Evolutionary conservation across 2,113 vertebrate genomes (phyloP), one percentile per base, ranked within the genome.

Genomic region (Callaeas wilsoni): DNA sequence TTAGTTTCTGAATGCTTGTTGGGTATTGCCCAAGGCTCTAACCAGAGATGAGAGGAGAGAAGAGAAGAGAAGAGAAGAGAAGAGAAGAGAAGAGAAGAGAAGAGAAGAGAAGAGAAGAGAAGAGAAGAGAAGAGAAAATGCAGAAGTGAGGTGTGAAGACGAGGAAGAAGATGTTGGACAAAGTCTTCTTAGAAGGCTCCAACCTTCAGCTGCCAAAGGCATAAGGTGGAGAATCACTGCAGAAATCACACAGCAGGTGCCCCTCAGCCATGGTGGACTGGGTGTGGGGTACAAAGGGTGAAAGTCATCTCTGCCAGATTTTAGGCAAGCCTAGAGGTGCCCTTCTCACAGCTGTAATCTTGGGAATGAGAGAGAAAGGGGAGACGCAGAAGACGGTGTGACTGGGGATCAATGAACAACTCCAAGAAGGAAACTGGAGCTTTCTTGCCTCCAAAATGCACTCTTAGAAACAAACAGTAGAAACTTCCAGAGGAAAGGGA

Each of bases 381-480:
- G 17, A 65, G 42, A 44, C 1, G 3, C 46, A 63, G 55, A 57
- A 74, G 39, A 23, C 13, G 26, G 37, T 0, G 0, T 20, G 27
- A 84, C 25, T 32, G 26, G 13, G 13, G 26, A 87, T 30, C 44
- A 46, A 9, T 11, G 3, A 68, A 50, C 56, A 63, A 11, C 37
- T 22, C 46, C 57, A 26, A 19, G 29, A 46, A 64, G 23, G 55
- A 83, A 89, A 35, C 8, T 3, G 3, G 33, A 88, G 7, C 32
- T 16, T 79, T 13, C 41, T 22, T 52, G n/a, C 41, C 13, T 83
- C 30, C 60, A 80, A 74, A 91, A 74, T 10, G 7, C 26, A 15
- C 12, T 63, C 47, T 53, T 73, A 52, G 39, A 75, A 75, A 74
- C 35, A 78, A 79, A 16, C 1, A 87, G 9, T 6, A 57, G 75